phyloP scores from a whole-genome alignment of 1,140 invertebrate genomes.

The Heliconius eleuchia region DNA sequence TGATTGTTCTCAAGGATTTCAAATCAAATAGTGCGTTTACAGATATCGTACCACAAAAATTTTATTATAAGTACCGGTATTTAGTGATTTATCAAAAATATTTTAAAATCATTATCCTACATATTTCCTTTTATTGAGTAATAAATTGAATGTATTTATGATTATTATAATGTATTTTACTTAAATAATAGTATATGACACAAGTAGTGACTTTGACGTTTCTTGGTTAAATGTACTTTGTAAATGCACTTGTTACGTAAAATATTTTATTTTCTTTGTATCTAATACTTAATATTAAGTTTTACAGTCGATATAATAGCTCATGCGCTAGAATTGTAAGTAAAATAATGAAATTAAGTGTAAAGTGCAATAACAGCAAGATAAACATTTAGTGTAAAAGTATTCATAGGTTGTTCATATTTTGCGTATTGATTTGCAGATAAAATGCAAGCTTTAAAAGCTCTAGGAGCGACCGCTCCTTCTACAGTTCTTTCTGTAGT shows the following conservation, averaged over 20 bases:
- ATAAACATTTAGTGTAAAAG: slow-evolving; percentile 13
- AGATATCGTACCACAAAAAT: neutral
- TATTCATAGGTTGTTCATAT: slow-evolving; percentile 24
- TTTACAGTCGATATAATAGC: slow-evolving; percentile 35
- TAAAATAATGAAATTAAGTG: slow-evolving; percentile 22
- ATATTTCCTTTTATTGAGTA: neutral
- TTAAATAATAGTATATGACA: neutral
- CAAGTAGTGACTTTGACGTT: slow-evolving; percentile 15
- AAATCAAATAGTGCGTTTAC: neutral
- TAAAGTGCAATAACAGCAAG: neutral
- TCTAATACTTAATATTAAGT: slow-evolving; percentile 29
- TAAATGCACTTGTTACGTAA: slow-evolving; percentile 48
- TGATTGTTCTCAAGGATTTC: neutral
- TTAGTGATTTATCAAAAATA: neutral
- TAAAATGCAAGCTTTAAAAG: slow-evolving; percentile 72
- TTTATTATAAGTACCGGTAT: neutral
- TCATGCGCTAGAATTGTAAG: slow-evolving; percentile 40
- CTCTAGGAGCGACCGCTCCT: slow-evolving; percentile 62
- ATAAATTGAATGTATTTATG: neutral
- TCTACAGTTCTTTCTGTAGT: slow-evolving; percentile 56
- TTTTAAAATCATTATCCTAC: neutral
- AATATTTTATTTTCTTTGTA: slow-evolving; percentile 42
- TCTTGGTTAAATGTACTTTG: neutral
- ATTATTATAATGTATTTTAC: neutral
- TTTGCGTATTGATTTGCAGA: slow-evolving; percentile 51